These are phyloP conservation scores for Saguinus imperator DNA, from an alignment of 2,113 vertebrate species.

Conservation along the genomic window DNA sequence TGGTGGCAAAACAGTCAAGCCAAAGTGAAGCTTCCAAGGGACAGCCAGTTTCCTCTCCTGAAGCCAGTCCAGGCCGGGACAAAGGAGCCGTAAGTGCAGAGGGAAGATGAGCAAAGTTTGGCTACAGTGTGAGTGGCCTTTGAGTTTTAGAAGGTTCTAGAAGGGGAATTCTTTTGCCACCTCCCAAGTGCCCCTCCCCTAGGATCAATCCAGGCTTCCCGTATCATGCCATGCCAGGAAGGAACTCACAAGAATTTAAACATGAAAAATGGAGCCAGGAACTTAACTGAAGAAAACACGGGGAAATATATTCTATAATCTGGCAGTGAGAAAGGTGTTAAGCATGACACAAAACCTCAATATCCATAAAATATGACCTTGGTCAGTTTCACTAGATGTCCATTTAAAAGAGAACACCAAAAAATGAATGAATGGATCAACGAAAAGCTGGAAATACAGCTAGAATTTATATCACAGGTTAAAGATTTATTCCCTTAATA, in stretches of 20 bases:
- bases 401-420: not conserved
- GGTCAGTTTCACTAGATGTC: not conserved
- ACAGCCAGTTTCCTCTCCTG: not conserved
- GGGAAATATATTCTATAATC: not conserved
- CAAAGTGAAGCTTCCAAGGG: not conserved
- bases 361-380: not conserved
- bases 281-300: not conserved
- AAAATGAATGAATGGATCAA: not conserved
- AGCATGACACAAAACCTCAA: not conserved
- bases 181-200: not conserved
- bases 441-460: not conserved
- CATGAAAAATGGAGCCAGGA: not conserved
- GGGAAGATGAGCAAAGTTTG: not conserved
- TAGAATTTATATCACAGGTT: not conserved
- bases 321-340: not conserved
- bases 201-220: not conserved
- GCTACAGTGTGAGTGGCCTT: not conserved
- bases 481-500: not conserved
- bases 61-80: not conserved
- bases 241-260: not conserved
- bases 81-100: not conserved
- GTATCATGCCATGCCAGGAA: not conserved
- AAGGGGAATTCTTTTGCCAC: not conserved
- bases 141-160: not conserved
- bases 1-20: not conserved